These are phyloP conservation scores for Pseudopleuronectes americanus DNA, from an alignment of 2,797 vertebrate species.

Conservation along the genomic window DNA sequence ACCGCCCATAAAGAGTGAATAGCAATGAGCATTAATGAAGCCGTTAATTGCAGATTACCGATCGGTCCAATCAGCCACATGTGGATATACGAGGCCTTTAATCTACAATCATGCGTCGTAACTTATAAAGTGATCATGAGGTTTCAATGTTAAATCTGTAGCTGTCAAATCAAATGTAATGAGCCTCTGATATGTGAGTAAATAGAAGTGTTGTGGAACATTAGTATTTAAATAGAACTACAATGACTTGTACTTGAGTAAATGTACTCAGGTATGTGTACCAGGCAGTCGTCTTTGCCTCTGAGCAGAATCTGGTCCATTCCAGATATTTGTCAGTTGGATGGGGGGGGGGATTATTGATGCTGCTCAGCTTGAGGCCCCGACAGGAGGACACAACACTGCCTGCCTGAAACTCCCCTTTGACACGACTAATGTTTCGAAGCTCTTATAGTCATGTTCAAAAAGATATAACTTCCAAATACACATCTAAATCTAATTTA, in stretches of 20 bases:
- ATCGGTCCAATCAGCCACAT: too few species aligned
- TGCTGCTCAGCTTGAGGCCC: constrained; percentile 5
- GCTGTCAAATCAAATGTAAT: too few species aligned
- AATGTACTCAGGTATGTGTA: background rate
- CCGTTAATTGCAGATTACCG: too few species aligned
- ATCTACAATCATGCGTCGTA: too few species aligned
- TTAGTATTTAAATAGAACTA: background rate
- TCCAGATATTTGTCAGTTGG: constrained; percentile 22
- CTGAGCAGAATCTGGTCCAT: background rate
- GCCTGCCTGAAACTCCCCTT: constrained; percentile 34
- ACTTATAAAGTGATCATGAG: too few species aligned
- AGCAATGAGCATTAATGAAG: too few species aligned
- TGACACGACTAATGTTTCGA: background rate
- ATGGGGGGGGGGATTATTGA: constrained; percentile 2
- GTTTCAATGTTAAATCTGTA: too few species aligned
- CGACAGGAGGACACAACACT: constrained; percentile 48
- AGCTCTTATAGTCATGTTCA: background rate
- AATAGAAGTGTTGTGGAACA: too few species aligned
- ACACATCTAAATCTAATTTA: background rate
- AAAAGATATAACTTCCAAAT: background rate
- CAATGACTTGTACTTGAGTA: background rate
- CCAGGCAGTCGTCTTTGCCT: background rate
- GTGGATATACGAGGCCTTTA: too few species aligned
- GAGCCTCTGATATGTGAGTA: too few species aligned
- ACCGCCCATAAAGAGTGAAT: too few species aligned